phyloP scores from a whole-genome alignment of 2,113 vertebrate genomes.

The Romanogobio albipinnatus region DNA sequence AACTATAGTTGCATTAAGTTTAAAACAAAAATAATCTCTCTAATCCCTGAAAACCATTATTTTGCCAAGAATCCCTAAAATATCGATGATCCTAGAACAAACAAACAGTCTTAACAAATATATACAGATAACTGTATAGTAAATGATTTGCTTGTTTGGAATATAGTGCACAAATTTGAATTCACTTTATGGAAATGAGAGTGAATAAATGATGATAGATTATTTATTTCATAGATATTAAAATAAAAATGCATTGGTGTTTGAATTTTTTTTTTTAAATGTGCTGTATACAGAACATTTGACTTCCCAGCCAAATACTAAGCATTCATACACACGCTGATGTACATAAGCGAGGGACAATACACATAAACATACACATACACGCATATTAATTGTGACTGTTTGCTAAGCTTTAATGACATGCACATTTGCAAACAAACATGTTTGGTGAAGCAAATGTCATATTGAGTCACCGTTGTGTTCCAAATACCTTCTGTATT shows the following conservation, averaged over 20 bases:
- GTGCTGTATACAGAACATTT: background rate
- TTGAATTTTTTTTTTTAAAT: background rate
- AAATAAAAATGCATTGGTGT: background rate
- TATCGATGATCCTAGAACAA: background rate
- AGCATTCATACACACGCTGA: background rate
- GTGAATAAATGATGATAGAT: background rate
- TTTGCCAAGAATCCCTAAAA: background rate
- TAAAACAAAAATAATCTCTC: background rate
- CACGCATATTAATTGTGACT: background rate
- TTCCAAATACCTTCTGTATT: constrained; percentile 11
- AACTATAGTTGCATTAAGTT: background rate
- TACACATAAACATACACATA: background rate
- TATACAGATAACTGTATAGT: background rate
- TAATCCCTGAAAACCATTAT: background rate
- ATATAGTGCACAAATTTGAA: background rate
- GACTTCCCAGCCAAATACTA: background rate
- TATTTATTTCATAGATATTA: background rate
- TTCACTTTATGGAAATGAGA: background rate
- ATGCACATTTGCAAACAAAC: background rate
- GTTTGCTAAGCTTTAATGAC: constrained; percentile 7
- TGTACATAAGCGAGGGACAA: background rate
- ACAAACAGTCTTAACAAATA: background rate
- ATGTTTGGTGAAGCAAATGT: constrained; percentile 11
- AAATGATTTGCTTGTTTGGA: background rate
- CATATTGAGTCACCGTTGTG: background rate